These are phyloP conservation scores for Hoplostethus atlanticus DNA, from an alignment of 2,797 vertebrate species.

Conservation along the genomic window DNA sequence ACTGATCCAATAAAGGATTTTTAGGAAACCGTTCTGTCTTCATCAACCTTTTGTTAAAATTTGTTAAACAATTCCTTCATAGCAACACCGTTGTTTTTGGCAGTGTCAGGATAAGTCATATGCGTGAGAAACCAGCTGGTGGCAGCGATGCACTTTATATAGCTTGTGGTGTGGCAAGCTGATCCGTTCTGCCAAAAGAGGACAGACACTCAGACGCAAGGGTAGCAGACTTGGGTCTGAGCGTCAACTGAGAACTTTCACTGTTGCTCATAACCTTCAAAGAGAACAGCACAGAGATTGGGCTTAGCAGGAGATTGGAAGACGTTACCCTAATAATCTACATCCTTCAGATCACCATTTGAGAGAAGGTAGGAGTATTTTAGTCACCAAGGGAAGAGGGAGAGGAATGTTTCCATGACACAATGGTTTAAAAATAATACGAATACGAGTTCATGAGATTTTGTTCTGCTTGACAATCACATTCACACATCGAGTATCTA, in stretches of 20 bases:
- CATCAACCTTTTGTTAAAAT: not conserved
- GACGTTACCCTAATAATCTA: constrained; percentile 59
- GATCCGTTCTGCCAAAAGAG: constrained; percentile 64
- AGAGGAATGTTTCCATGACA: constrained; percentile 70
- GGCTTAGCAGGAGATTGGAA: constrained; percentile 49
- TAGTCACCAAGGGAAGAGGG: constrained; percentile 33
- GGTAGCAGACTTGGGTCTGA: constrained; percentile 54
- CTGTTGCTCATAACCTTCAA: constrained; percentile 69
- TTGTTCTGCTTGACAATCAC: constrained; percentile 34
- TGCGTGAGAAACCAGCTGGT: constrained; percentile 66
- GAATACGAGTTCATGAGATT: constrained; percentile 38
- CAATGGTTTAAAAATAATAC: constrained; percentile 77
- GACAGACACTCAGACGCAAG: constrained; percentile 49
- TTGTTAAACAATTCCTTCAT: not conserved
- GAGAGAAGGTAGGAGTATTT: constrained; percentile 74
- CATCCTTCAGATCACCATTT: constrained; percentile 48
- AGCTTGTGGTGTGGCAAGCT: constrained; percentile 20
- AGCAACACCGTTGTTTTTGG: not conserved
- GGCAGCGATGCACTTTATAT: constrained; percentile 67
- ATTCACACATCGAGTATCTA: not conserved
- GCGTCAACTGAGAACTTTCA: constrained; percentile 58
- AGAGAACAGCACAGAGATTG: constrained; percentile 51
- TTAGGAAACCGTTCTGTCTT: constrained; percentile 28
- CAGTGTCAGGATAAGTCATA: constrained; percentile 3
- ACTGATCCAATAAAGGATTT: constrained; percentile 47